Percentiles rank a stretch among this genome's conserved stretches.
These are phyloP conservation scores for Physocephala rufipes DNA, from an alignment of 2,888 invertebrate species.

Conservation along the genomic window DNA sequence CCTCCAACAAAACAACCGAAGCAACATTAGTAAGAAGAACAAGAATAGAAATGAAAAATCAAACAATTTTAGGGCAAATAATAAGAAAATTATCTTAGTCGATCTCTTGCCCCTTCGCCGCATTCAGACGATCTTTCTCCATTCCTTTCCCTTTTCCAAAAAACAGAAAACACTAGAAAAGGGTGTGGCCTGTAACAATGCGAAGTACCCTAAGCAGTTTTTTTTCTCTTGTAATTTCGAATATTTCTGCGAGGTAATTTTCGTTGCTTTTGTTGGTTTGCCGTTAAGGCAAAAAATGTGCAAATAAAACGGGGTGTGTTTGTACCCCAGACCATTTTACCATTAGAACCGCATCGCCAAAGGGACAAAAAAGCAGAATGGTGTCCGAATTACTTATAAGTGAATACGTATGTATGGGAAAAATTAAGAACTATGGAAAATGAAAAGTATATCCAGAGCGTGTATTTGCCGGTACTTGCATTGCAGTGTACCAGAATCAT, in stretches of 20 bases:
- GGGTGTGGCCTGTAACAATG: constrained; percentile 59
- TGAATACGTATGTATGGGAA: no score
- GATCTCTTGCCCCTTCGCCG: no score
- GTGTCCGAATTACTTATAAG: neutral
- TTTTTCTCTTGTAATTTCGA: constrained; percentile 21
- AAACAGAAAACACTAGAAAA: constrained; percentile 56
- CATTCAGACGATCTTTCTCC: no score
- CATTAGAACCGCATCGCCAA: constrained; percentile 15
- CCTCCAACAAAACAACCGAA: constrained; percentile 24
- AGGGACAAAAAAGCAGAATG: constrained; percentile 17
- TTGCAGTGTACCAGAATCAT: no score
- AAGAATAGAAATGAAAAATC: constrained; percentile 30
- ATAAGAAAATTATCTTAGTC: constrained; percentile 52
- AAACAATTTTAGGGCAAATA: constrained; percentile 48
- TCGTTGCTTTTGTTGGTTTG: neutral
- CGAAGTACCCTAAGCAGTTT: constrained; percentile 48
- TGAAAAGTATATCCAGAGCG: constrained; percentile 26
- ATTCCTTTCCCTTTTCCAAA: constrained; percentile 26
- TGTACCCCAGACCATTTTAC: neutral
- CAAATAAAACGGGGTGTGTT: constrained; percentile 30
- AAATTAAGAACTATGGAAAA: neutral
- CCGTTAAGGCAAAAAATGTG: neutral
- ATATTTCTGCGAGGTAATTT: neutral
- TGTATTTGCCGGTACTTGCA: no score
- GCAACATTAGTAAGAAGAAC: constrained; percentile 5